Conservation (phyloP, 2,113 vertebrate genomes). For the Centropristis striata region DNA sequence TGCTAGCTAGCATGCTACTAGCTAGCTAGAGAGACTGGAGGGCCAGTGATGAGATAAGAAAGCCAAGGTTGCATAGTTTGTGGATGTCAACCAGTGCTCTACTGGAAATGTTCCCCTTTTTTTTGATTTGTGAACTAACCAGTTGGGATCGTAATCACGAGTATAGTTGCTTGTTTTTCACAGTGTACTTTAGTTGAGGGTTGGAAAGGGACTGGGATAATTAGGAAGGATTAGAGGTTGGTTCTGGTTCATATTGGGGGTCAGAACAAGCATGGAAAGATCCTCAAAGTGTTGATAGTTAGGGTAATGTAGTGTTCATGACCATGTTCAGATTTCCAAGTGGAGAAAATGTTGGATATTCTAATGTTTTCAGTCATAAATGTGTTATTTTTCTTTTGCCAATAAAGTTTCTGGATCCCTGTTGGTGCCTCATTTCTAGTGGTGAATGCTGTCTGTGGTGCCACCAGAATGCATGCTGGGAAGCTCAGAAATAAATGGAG, state of each 20-base stretch:
- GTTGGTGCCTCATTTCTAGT: not conserved
- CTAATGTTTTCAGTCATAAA: too few species aligned
- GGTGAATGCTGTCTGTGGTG: not conserved
- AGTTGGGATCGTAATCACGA: not conserved
- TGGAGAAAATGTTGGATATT: not conserved
- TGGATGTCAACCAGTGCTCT: not conserved
- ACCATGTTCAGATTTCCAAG: too few species aligned
- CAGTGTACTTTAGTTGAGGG: not conserved
- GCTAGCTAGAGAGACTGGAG: too few species aligned
- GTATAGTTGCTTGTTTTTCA: not conserved
- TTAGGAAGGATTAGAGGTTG: not conserved
- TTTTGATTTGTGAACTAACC: not conserved
- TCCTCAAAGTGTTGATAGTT: not conserved
- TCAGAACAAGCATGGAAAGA: not conserved
- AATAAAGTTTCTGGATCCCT: conserved; percentile 68
- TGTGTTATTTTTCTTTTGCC: conserved; percentile 33
- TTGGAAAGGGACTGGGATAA: not conserved
- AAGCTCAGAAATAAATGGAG: not conserved
- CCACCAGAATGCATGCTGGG: not conserved
- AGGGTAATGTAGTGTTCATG: not conserved
- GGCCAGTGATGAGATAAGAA: too few species aligned
- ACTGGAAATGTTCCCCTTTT: not conserved
- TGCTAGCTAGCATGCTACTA: too few species aligned
- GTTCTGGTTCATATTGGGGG: not conserved
- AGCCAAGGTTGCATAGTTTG: too few species aligned